These are phyloP conservation scores for Dicyrtomina minuta DNA, from an alignment of 2,888 invertebrate species.

Conservation along the genomic window DNA sequence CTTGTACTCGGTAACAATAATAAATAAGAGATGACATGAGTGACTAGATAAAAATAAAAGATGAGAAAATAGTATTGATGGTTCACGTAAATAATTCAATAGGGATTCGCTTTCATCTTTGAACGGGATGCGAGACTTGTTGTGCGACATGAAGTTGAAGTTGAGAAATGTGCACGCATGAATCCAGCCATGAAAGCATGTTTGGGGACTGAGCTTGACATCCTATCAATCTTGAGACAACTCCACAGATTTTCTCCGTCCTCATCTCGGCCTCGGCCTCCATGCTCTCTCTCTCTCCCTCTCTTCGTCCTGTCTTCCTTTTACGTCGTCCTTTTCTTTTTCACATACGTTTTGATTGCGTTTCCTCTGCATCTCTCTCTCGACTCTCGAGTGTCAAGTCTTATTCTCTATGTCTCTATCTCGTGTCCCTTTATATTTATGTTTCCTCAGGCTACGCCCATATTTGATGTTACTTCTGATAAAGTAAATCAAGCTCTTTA, in stretches of 20 bases:
- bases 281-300: neutral
- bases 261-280: too few species aligned
- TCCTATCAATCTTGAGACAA: slow-evolving; percentile 22
- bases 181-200: slow-evolving; percentile 20
- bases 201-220: slow-evolving; percentile 21
- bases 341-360: neutral
- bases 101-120: neutral
- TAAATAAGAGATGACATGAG: too few species aligned
- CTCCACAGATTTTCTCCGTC: slow-evolving; percentile 14
- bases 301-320: neutral
- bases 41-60: neutral
- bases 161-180: slow-evolving; percentile 18
- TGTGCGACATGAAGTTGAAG: neutral
- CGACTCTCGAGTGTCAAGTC: neutral
- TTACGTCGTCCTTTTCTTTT: neutral
- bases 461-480: too few species aligned
- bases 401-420: too few species aligned
- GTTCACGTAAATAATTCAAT: slow-evolving; percentile 5
- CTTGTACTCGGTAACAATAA: too few species aligned
- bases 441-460: too few species aligned
- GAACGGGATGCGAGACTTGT: neutral
- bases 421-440: too few species aligned
- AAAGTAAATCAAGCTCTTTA: too few species aligned
- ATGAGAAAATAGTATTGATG: slow-evolving; percentile 9
- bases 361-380: neutral